Evolutionary conservation across 1,140 invertebrate species (phyloP).

Genomic region (Procambarus virginalis): DNA sequence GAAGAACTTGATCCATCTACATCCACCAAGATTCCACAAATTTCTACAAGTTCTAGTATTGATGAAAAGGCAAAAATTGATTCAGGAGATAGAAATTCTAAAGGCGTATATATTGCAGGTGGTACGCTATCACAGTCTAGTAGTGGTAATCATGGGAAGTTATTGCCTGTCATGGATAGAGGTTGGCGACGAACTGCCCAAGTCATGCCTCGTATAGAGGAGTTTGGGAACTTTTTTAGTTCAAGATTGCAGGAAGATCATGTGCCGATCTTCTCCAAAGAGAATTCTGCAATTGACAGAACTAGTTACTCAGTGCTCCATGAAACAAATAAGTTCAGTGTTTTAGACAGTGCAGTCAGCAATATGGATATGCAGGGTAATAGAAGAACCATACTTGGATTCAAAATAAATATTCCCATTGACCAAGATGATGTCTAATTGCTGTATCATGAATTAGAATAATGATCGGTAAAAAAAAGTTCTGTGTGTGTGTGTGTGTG

Average conservation of each 20-base stretch:
- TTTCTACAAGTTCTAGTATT: neutral
- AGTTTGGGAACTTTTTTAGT: constrained; percentile 36
- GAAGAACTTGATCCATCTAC: neutral
- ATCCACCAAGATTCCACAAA: neutral
- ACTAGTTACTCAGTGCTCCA: constrained; percentile 38
- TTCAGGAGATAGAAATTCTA: neutral
- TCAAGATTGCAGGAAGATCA: constrained; percentile 4
- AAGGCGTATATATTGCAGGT: neutral
- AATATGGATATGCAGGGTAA: constrained; percentile 67
- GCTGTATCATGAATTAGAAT: constrained; percentile 21
- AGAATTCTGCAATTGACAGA: constrained; percentile 3
- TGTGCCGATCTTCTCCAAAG: constrained; percentile 11
- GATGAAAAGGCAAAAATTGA: neutral
- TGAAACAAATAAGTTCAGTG: constrained; percentile 27
- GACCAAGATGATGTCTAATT: constrained; percentile 32
- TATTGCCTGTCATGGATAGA: constrained; percentile 46
- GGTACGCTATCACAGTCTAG: neutral
- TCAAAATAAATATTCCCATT: constrained; percentile 15
- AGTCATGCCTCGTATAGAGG: constrained; percentile 64
- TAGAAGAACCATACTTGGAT: constrained; percentile 49
- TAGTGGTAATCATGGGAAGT: constrained; percentile 16
- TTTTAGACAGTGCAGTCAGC: constrained; percentile 44
- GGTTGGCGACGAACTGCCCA: constrained; percentile 63
- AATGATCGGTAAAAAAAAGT: constrained; percentile 20
- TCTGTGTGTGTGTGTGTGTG: constrained; percentile 4